These are phyloP conservation scores for Patella caerulea DNA, from an alignment of 2,888 invertebrate species.

Conservation along the genomic window DNA sequence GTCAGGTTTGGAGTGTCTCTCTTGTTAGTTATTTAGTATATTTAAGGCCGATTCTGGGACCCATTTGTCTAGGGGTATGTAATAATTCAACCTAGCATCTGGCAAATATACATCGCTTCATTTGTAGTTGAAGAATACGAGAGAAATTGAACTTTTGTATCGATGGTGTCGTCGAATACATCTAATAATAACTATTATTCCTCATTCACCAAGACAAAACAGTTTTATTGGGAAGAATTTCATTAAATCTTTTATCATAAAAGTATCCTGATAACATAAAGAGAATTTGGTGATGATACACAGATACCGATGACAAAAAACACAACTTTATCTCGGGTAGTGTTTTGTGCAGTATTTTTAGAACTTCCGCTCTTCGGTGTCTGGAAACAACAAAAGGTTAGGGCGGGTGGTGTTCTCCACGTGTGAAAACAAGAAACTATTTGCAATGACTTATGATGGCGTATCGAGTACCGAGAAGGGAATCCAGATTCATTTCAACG, in stretches of 20 bases:
- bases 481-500: slow-evolving; percentile 4
- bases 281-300: neutral
- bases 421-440: slow-evolving; percentile 7
- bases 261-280: neutral
- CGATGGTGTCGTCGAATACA: too few species aligned
- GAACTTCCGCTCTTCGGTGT: slow-evolving; percentile 8
- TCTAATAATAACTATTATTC: too few species aligned
- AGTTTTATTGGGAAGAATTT: neutral
- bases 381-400: slow-evolving; percentile 10
- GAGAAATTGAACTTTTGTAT: too few species aligned
- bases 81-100: too few species aligned
- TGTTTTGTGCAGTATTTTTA: neutral
- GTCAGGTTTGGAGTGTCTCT: too few species aligned
- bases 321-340: neutral
- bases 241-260: slow-evolving; percentile 7
- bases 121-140: too few species aligned
- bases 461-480: neutral
- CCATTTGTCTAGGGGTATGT: too few species aligned
- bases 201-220: too few species aligned
- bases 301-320: slow-evolving; percentile 6
- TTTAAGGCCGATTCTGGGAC: too few species aligned
- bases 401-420: slow-evolving; percentile 5
- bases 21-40: too few species aligned
- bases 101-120: too few species aligned
- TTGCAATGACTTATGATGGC: slow-evolving; percentile 7